These are phyloP conservation scores for Salminus brasiliensis DNA, from an alignment of 2,113 vertebrate species.

Conservation along the genomic window DNA sequence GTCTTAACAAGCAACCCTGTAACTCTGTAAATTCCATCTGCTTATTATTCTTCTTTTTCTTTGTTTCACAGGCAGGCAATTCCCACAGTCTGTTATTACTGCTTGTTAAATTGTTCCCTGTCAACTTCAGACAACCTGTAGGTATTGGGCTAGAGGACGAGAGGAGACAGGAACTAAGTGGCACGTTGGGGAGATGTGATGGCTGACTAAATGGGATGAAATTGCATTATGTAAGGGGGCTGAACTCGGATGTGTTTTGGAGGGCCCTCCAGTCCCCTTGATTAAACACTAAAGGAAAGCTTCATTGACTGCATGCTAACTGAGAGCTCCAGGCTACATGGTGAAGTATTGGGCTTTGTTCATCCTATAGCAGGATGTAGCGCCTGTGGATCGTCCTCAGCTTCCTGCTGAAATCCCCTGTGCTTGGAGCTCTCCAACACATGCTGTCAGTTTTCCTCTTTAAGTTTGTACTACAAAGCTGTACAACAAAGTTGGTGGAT, in stretches of 20 bases:
- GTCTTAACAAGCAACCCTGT: background rate
- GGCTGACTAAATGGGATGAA: conserved; percentile 54
- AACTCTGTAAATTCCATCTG: conserved; percentile 5
- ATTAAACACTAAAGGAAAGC: conserved; percentile 58
- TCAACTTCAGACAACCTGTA: conserved; percentile 59
- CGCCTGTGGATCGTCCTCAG: conserved; percentile 10
- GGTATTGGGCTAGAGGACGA: conserved; percentile 52
- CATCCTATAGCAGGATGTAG: background rate
- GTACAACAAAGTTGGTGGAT: background rate
- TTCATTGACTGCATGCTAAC: conserved; percentile 43
- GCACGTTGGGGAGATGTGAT: conserved; percentile 63
- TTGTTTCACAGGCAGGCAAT: background rate
- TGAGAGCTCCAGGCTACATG: background rate
- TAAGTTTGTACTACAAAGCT: background rate
- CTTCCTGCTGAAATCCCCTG: background rate
- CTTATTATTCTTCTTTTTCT: too few relatives aligned
- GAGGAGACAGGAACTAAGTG: conserved; percentile 52
- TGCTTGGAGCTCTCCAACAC: background rate
- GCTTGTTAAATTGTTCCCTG: conserved; percentile 62
- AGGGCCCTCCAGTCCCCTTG: conserved; percentile 62
- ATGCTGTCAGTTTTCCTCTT: conserved; percentile 3
- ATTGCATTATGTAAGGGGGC: conserved; percentile 56
- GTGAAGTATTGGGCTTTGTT: background rate
- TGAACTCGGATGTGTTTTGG: conserved; percentile 61
- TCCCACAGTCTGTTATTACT: conserved; percentile 54